These are phyloP conservation scores for Paguma larvata DNA, from an alignment of 2,797 vertebrate genomes.

Conservation along the genomic window DNA sequence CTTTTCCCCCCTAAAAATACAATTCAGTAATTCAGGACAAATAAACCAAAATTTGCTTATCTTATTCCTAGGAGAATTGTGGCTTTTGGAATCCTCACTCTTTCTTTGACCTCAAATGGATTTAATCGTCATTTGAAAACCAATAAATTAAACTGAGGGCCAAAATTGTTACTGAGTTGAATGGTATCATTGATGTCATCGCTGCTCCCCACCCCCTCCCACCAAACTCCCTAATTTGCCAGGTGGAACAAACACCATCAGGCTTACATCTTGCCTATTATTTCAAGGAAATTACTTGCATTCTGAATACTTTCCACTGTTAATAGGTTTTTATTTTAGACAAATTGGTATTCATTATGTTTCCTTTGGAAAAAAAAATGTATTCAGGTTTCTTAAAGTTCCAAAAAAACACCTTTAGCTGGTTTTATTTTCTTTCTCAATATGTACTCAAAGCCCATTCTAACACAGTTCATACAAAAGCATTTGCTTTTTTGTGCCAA, in stretches of 20 bases:
- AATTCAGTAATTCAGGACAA: conserved; percentile 7
- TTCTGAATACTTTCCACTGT: conserved; percentile 45
- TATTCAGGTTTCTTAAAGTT: background rate
- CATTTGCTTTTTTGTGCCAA: background rate
- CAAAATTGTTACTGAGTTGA: conserved; percentile 51
- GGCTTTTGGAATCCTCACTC: conserved; percentile 44
- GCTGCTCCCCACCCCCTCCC: too few relatives aligned
- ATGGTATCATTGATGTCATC: background rate
- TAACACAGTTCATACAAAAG: conserved; percentile 23
- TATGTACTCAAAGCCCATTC: background rate
- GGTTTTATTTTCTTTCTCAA: background rate
- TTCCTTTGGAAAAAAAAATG: conserved; percentile 39
- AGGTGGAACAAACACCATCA: conserved; percentile 33
- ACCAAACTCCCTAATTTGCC: conserved; percentile 12
- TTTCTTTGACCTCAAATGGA: conserved; percentile 44
- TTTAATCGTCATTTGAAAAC: conserved; percentile 55
- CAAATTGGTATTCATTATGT: conserved; percentile 44
- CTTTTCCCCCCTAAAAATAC: background rate
- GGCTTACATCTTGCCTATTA: conserved; percentile 27
- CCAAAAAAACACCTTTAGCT: background rate
- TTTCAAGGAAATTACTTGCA: conserved; percentile 70
- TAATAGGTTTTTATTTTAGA: background rate
- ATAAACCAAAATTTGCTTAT: conserved; percentile 57
- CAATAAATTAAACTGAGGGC: conserved; percentile 72
- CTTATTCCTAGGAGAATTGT: background rate